These are phyloP conservation scores for Chydorus sphaericus DNA, from an alignment of 2,888 invertebrate genomes.

Conservation along the genomic window DNA sequence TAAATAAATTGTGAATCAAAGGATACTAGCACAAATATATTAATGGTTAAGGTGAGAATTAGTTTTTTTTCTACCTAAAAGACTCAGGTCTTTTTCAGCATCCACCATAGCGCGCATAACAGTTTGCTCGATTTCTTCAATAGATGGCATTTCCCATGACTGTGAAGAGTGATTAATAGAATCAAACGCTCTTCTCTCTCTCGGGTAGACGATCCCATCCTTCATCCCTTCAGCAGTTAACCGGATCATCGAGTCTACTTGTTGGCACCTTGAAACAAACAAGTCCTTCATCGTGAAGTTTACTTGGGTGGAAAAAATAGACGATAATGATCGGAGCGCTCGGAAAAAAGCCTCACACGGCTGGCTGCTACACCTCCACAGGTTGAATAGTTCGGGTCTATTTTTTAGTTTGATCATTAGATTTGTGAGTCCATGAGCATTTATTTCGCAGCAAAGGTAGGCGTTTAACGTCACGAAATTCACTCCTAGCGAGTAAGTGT, in stretches of 20 bases:
- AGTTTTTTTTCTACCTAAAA: too few relatives aligned
- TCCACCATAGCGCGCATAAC: neutral
- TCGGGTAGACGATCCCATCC: neutral
- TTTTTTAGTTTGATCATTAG: neutral
- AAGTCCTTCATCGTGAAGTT: conserved; percentile 5
- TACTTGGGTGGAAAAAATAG: neutral
- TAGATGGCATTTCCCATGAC: neutral
- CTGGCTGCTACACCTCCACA: neutral
- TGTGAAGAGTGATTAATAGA: neutral
- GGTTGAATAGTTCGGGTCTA: neutral
- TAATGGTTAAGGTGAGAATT: too few relatives aligned
- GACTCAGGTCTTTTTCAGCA: neutral
- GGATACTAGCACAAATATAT: too few relatives aligned
- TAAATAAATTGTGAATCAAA: too few relatives aligned
- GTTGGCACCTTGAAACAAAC: neutral
- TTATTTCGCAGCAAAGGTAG: neutral
- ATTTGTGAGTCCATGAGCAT: neutral
- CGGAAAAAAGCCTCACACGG: neutral
- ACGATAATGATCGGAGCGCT: neutral
- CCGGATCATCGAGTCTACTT: conserved; percentile 1
- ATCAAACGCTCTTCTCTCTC: neutral
- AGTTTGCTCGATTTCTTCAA: neutral
- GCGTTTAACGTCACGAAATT: conserved; percentile 4
- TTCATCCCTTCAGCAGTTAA: neutral
- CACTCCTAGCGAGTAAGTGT: neutral